phyloP scores from a whole-genome alignment of 2,797 vertebrate genomes.

The Rhynchonycteris naso region DNA sequence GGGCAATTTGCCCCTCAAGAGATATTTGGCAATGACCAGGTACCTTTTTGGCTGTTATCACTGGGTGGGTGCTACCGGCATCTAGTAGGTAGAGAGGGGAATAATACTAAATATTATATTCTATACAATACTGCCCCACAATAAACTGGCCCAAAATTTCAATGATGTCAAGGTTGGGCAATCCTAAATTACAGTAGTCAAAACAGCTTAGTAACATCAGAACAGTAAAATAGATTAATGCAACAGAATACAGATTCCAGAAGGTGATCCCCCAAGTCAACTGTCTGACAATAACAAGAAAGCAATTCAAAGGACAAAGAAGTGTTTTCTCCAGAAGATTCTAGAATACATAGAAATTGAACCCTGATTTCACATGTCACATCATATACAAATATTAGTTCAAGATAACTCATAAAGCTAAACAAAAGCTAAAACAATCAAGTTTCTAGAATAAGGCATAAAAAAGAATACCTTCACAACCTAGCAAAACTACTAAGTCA shows the following conservation, averaged over 20 bases:
- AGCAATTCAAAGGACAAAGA: not conserved
- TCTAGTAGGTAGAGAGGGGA: not conserved
- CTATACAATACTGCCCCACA: not conserved
- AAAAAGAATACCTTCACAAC: not conserved
- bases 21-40: not conserved
- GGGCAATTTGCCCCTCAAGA: not conserved
- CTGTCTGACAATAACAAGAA: not conserved
- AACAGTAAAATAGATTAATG: not conserved
- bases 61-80: not conserved
- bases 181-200: not conserved
- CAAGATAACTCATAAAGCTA: not conserved
- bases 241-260: conserved; percentile 20
- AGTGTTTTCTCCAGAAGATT: not conserved
- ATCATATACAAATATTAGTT: conserved; percentile 9
- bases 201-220: not conserved
- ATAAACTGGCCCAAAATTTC: not conserved
- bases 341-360: not conserved
- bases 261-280: not conserved
- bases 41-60: not conserved
- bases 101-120: conserved; percentile 4
- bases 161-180: not conserved
- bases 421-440: conserved; percentile 23
- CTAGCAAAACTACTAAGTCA: conserved; percentile 2
- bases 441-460: not conserved
- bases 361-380: not conserved